Percentiles rank a stretch among this genome's conserved stretches.
Evolutionary conservation across 2,888 invertebrate species (phyloP).

Genomic region (Nineta flava): DNA sequence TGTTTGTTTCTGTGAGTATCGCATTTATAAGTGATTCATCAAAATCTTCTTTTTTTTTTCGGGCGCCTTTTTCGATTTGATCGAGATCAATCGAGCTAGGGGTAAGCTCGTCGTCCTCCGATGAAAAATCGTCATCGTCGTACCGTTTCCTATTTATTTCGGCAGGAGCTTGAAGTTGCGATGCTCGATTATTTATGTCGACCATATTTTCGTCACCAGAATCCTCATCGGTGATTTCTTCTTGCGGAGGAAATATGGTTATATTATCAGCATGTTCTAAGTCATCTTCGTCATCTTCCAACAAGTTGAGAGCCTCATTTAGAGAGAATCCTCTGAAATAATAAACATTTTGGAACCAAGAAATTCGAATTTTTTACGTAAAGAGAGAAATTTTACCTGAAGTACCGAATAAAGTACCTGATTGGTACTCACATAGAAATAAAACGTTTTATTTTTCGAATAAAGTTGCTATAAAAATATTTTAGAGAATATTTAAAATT

Average conservation of each 20-base stretch:
- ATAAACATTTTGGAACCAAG: background rate
- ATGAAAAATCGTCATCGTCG: background rate
- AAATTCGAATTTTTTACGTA: too few relatives aligned
- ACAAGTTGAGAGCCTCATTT: background rate
- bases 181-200: background rate
- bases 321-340: background rate
- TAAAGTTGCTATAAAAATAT: too few relatives aligned
- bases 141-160: background rate
- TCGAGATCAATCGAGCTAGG: background rate
- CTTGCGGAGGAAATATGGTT: background rate
- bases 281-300: background rate
- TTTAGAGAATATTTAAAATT: too few relatives aligned
- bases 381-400: too few relatives aligned
- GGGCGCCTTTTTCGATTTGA: background rate
- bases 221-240: background rate
- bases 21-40: background rate
- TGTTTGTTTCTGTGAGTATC: conserved; percentile 7
- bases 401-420: too few relatives aligned
- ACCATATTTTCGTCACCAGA: background rate
- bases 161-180: background rate
- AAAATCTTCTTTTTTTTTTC: background rate
- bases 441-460: too few relatives aligned
- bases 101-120: background rate
- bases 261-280: background rate
- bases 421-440: too few relatives aligned